phyloP scores from a whole-genome alignment of 2,113 vertebrate species.

The Baryphthengus martii region DNA sequence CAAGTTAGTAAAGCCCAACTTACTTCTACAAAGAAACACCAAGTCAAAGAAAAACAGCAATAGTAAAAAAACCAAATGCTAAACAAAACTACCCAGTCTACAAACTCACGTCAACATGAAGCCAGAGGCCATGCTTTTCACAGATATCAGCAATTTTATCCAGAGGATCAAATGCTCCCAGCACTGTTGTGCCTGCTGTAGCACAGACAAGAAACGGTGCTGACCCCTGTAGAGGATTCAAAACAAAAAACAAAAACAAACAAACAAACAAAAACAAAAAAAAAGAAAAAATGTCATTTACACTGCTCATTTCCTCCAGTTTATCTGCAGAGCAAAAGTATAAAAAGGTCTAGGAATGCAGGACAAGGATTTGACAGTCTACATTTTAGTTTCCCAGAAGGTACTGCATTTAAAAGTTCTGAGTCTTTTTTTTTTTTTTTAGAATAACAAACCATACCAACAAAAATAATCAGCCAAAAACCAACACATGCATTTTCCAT shows the following conservation, averaged over 20 bases:
- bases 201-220: conserved; percentile 82
- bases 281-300: background rate
- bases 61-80: background rate
- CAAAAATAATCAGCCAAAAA: background rate
- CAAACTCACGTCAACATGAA: conserved; percentile 83
- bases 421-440: background rate
- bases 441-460: background rate
- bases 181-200: conserved; percentile 82
- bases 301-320: background rate
- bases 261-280: conserved; percentile 33
- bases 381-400: conserved; percentile 6
- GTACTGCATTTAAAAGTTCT: background rate
- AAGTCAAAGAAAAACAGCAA: background rate
- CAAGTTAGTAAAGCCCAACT: background rate
- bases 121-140: conserved; percentile 77
- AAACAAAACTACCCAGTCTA: background rate
- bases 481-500: background rate
- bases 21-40: background rate
- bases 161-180: conserved; percentile 85
- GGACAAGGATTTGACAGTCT: background rate
- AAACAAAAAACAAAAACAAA: conserved; percentile 33
- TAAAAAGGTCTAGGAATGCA: background rate
- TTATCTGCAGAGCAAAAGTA: background rate
- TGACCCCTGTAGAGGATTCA: conserved; percentile 74
- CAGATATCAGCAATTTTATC: conserved; percentile 78